Evolutionary conservation across 2,888 invertebrate species (phyloP), one percentile per base, ranked within the genome.

Genomic region (Leptogaster cylindrica): DNA sequence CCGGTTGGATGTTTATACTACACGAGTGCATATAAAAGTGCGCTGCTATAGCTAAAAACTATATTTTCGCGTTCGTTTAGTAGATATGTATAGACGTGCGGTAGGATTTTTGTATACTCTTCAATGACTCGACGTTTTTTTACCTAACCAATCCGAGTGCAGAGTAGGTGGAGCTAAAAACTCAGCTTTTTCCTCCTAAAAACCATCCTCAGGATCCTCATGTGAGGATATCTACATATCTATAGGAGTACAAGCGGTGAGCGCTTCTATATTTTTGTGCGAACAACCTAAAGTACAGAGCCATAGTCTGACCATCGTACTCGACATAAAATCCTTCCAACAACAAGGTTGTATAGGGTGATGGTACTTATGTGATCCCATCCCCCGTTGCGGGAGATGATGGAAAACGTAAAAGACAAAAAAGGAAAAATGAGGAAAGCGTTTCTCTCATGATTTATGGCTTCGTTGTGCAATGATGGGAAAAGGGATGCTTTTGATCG

Each of bases 111-210:
- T 64, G 48, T 16, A n/a, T 18, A 64, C 48, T 64, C 64, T 64
- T 64, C 33, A 33, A 14, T 64, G 48, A 44, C 39, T 18, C 65
- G 25, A 51, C 31, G 55, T 63, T 68, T 70, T 70, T 70, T 70
- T 64, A 36, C 50, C 55, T 68, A 64, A 68, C 70, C 70, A 70
- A 70, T 70, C 70, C 64, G 68, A 66, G 39, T 65, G 20, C 52
- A 63, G 64, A 39, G 68, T 68, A 65, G 70, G 70, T 68, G 70
- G 70, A 70, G 70, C 70, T 66, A 68, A 68, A 70, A 64, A 66
- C 44, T 51, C 51, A 64, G 48, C 50, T 48, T 64, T 58, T 55
- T 64, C 36, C 36, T 14, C 50, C 64, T 64, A 61, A 61, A 61
- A 61, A 61, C 41, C 44, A 28, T 61, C 36, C 61, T 27, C 44